These are phyloP conservation scores for Cancer borealis DNA, from an alignment of 2,888 invertebrate genomes.

Conservation along the genomic window DNA sequence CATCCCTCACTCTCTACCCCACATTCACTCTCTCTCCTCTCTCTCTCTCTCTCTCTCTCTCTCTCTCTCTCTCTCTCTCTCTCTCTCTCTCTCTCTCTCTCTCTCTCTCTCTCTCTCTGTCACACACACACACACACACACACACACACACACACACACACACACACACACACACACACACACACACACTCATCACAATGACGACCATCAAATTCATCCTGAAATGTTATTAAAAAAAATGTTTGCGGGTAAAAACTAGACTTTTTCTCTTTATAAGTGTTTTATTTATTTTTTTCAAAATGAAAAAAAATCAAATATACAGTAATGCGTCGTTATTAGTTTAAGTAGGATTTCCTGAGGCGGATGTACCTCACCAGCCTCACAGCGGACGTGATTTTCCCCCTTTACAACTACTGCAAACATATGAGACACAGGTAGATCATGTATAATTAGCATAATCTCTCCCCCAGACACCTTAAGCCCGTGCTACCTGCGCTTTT, in stretches of 20 bases:
- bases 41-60: too few relatives aligned
- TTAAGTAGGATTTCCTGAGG: neutral
- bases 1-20: too few relatives aligned
- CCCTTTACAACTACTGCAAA: neutral
- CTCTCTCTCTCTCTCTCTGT: neutral
- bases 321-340: neutral
- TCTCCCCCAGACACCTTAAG: slow-evolving; percentile 34
- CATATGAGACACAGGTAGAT: slow-evolving; percentile 24
- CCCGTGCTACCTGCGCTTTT: neutral
- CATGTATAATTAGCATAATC: slow-evolving; percentile 37
- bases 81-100: too few relatives aligned
- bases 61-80: too few relatives aligned
- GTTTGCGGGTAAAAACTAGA: neutral
- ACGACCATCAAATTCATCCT: neutral
- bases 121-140: neutral
- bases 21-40: too few relatives aligned
- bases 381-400: neutral
- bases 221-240: neutral
- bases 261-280: neutral
- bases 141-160: neutral
- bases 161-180: neutral
- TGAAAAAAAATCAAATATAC: neutral
- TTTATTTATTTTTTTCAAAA: neutral
- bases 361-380: neutral
- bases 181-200: neutral